These are phyloP conservation scores for Leucoraja ocellata DNA, from an alignment of 2,797 vertebrate species.

Conservation along the genomic window DNA sequence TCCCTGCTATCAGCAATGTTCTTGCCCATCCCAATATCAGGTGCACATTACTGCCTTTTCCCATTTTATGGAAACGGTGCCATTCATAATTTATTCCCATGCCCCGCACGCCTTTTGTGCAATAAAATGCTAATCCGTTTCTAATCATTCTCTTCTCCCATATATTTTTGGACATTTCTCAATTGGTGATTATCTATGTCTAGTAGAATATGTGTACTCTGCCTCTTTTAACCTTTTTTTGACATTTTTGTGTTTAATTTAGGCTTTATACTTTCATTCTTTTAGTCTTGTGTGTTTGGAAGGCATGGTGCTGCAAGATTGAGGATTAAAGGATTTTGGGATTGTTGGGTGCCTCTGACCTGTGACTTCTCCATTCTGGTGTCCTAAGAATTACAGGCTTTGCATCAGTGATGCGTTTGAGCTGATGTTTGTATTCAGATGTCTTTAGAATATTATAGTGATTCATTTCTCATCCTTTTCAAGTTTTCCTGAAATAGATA, in stretches of 20 bases:
- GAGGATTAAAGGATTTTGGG: slow-evolving; percentile 25
- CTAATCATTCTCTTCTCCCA: neutral
- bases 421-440: neutral
- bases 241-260: no score
- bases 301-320: neutral
- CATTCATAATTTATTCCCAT: neutral
- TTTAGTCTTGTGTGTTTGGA: neutral
- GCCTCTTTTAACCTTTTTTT: neutral
- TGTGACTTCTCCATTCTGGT: neutral
- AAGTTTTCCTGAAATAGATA: neutral
- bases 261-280: neutral
- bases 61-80: neutral
- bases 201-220: neutral
- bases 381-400: neutral
- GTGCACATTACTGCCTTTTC: neutral
- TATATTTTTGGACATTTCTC: neutral
- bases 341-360: neutral
- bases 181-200: neutral
- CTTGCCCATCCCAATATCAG: neutral
- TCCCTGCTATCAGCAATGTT: neutral
- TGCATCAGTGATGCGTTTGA: neutral
- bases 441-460: neutral
- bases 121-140: neutral
- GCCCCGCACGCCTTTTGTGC: neutral
- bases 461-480: neutral